phyloP scores from a whole-genome alignment of 2,797 vertebrate species.

The Novumbra hubbsi region DNA sequence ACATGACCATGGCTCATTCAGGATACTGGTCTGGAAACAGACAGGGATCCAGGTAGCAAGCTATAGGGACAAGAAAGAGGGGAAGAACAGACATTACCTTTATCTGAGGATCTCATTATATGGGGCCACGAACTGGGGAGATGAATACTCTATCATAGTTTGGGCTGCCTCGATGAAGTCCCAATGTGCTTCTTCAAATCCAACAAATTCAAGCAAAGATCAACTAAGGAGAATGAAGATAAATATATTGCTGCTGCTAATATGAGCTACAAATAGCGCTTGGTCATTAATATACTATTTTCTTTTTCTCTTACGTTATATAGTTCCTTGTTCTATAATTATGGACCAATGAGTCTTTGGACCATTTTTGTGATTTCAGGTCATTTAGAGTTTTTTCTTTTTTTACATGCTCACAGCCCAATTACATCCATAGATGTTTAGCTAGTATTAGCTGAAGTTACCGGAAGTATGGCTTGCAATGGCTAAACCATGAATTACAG shows the following conservation, averaged over 20 bases:
- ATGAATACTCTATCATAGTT: background rate
- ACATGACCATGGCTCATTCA: conserved; percentile 72
- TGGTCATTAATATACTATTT: background rate
- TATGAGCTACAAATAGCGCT: conserved; percentile 38
- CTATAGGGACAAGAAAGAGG: conserved; percentile 23
- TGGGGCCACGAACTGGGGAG: background rate
- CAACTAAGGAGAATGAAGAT: no score
- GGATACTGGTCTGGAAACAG: conserved; percentile 60
- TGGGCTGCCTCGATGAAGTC: background rate
- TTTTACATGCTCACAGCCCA: no score
- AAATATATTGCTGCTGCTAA: conserved; percentile 35
- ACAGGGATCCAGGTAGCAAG: conserved; percentile 56
- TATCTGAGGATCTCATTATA: conserved; percentile 5
- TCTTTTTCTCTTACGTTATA: no score
- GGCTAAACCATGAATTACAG: no score
- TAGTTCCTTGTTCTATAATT: no score
- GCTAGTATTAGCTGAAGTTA: no score
- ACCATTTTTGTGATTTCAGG: no score
- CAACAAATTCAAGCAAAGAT: background rate
- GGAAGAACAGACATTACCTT: conserved; percentile 24
- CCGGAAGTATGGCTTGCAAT: no score
- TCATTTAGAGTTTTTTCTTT: no score
- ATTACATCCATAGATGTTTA: no score
- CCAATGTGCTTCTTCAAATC: no score
- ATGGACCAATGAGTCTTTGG: no score